These are phyloP conservation scores for Danionella cerebrum DNA, from an alignment of 2,113 vertebrate species.

Conservation along the genomic window DNA sequence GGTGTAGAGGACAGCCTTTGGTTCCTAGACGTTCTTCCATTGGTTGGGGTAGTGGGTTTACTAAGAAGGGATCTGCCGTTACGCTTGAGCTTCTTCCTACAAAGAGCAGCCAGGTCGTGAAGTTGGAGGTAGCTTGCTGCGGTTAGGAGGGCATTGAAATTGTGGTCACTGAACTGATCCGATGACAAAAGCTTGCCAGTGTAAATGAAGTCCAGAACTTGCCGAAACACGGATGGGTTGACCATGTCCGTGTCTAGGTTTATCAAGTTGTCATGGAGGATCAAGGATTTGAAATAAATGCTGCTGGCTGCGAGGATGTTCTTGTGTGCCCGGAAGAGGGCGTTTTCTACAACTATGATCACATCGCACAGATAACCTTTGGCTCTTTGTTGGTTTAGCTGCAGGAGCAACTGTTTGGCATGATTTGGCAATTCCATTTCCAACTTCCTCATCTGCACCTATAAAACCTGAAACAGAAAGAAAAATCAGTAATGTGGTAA, in stretches of 20 bases:
- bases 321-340: slow-evolving; percentile 86
- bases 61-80: slow-evolving; percentile 67
- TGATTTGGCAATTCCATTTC: slow-evolving; percentile 91
- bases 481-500: neutral
- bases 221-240: slow-evolving; percentile 80
- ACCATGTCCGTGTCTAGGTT: slow-evolving; percentile 88
- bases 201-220: slow-evolving; percentile 87
- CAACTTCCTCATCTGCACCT: slow-evolving; percentile 68
- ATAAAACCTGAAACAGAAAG: slow-evolving; percentile 61
- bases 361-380: slow-evolving; percentile 90
- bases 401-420: slow-evolving; percentile 86
- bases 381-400: slow-evolving; percentile 88
- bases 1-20: slow-evolving; percentile 74
- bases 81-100: slow-evolving; percentile 81
- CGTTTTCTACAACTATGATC: slow-evolving; percentile 87
- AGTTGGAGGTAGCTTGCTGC: slow-evolving; percentile 93
- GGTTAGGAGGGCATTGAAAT: slow-evolving; percentile 80
- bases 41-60: slow-evolving; percentile 58
- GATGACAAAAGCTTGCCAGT: slow-evolving; percentile 79
- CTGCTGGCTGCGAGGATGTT: slow-evolving; percentile 88
- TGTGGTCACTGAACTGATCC: slow-evolving; percentile 77
- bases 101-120: slow-evolving; percentile 80
- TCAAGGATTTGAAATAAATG: slow-evolving; percentile 87
- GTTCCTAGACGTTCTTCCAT: slow-evolving; percentile 69
- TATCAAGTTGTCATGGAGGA: slow-evolving; percentile 87